Evolutionary conservation across 2,797 vertebrate genomes (phyloP).

Genomic region (Gobio occitaniae): DNA sequence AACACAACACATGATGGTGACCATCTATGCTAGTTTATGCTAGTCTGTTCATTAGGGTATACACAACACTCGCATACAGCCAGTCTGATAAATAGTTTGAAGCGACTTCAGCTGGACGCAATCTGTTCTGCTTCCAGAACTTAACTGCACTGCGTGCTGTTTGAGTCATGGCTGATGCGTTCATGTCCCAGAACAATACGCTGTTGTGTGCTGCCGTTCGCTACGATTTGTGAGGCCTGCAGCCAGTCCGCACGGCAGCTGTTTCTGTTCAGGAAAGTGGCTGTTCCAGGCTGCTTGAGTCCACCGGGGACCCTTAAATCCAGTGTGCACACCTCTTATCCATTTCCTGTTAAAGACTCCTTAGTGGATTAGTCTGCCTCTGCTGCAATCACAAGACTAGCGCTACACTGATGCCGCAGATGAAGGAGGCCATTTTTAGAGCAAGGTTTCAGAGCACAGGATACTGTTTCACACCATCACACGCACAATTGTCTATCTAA

Average conservation of each 20-base stretch:
- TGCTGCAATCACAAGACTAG: conserved; percentile 39
- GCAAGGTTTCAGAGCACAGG: not conserved
- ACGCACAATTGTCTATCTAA: conserved; percentile 12
- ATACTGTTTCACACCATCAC: conserved; percentile 15
- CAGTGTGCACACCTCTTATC: conserved; percentile 58
- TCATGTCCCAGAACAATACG: conserved; percentile 34
- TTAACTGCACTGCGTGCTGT: conserved; percentile 22
- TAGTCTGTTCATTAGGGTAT: not conserved
- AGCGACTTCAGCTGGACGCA: conserved; percentile 29
- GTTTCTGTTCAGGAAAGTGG: conserved; percentile 67
- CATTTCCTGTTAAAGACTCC: conserved; percentile 56
- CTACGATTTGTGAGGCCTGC: conserved; percentile 60
- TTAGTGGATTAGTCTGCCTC: conserved; percentile 57
- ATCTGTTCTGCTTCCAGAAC: conserved; percentile 49
- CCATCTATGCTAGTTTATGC: not conserved
- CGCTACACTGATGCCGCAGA: conserved; percentile 32
- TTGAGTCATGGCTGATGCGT: conserved; percentile 33
- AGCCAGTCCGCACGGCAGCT: conserved; percentile 65
- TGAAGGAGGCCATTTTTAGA: conserved; percentile 34
- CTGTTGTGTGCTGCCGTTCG: conserved; percentile 46
- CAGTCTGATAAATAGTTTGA: conserved; percentile 32
- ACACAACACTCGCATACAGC: not conserved
- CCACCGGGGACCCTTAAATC: conserved; percentile 70
- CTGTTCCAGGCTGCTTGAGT: conserved; percentile 67
- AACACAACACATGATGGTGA: conserved; percentile 11